Base-by-base conservation (phyloP, 2,888 invertebrate species). In the Pterostichus niger region DNA sequence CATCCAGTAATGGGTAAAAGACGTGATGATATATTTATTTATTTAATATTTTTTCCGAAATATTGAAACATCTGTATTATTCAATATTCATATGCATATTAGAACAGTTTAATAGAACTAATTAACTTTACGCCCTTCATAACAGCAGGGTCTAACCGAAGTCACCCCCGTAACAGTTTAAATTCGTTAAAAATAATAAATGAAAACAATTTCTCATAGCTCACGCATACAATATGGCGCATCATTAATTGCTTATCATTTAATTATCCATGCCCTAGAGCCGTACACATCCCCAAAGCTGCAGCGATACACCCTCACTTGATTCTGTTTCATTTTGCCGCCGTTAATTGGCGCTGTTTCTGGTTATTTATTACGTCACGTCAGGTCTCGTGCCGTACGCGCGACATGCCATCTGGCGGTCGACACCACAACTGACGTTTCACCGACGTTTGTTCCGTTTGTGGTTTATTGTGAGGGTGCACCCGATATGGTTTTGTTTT, bases 361-460 rank as follows among this genome's bases (percentile, higher is more conserved):
- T 77, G 49, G 75, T 81, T 54, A 82, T 82, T 82, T 82, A 82
- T 82, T 61, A 82, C 82, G 82, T 82, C 79, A 79, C 35, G 56
- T 44, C 24, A 75, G 52, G 59, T 56, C 81, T 71, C 75, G 82
- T 82, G 82, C 82, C 82, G 33, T 82, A 82, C 82, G 82, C 24
- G 75, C 75, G 82, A 73, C 82, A 59, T 82, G 49, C 82, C 82
- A 82, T 82, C 82, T 82, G 82, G 59, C 24, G 44, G 59, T 31
- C 46, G 61, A 59, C 56, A n/a, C 15, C 54, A 35, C 81, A 81
- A 81, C 81, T 81, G 81, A 73, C 56, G 81, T 78, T 78, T 73
- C 44, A 24, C 31, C 61, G 54, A 17, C 24, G 24, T 24, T 78
- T 78, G 78, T 77, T 40, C 9, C 33, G 40, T 61, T 78, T 71